A percentile compares a stretch with the other conserved stretches of the same genome.
These are phyloP conservation scores for Gonatopus flavifemur DNA, from an alignment of 1,140 invertebrate species.

Conservation along the genomic window DNA sequence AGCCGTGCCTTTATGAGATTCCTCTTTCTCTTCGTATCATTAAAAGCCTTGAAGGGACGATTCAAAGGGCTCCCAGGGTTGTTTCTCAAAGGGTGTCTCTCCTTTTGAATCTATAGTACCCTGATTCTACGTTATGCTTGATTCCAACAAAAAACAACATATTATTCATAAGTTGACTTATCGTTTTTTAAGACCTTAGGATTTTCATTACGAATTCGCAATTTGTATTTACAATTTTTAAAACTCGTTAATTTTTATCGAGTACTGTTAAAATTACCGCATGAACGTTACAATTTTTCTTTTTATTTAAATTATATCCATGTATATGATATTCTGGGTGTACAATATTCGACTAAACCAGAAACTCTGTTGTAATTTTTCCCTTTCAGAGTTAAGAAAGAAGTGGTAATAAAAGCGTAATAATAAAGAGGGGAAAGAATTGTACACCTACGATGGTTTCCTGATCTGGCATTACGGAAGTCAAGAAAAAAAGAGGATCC, in stretches of 20 bases:
- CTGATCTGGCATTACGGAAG: conserved; percentile 26
- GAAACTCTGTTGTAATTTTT: no score
- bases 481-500: conserved; percentile 23
- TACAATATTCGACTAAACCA: no score
- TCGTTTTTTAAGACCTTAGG: no score
- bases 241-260: no score
- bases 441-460: conserved; percentile 19
- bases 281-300: no score
- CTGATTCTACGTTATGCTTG: conserved; percentile 35
- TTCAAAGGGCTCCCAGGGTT: not conserved
- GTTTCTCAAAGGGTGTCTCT: not conserved
- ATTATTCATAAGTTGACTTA: not conserved
- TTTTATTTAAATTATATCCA: no score
- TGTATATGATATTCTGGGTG: no score
- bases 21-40: conserved; percentile 10
- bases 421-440: not conserved
- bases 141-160: conserved; percentile 29
- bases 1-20: conserved; percentile 26
- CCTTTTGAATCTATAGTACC: conserved; percentile 30
- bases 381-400: no score
- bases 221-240: no score
- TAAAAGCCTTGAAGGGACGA: not conserved
- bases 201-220: no score
- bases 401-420: not conserved
- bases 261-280: no score